phyloP scores from a whole-genome alignment of 92 coral and sea anemone genomes.

The Heliopora coerulea region DNA sequence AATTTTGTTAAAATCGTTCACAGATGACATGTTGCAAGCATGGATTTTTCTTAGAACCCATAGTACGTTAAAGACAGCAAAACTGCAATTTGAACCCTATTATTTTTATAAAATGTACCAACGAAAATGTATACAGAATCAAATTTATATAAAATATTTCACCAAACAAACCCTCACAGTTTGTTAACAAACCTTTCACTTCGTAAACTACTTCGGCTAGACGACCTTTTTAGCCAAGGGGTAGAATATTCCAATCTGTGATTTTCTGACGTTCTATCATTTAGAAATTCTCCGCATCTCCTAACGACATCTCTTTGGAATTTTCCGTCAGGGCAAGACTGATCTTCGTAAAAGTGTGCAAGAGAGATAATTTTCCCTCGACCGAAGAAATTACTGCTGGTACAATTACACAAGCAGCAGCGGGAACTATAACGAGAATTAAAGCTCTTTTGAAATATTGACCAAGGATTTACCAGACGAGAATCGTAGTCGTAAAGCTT shows the following conservation, averaged over 20 bases:
- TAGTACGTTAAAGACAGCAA: too few species aligned
- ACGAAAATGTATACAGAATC: too few species aligned
- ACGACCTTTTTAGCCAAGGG: constrained; percentile 16
- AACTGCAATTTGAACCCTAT: too few species aligned
- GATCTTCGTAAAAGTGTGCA: constrained; percentile 46
- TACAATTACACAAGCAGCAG: constrained; percentile 88
- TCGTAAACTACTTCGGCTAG: constrained; percentile 24
- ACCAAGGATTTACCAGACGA: too few species aligned
- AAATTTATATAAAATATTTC: too few species aligned
- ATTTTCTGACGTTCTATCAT: constrained; percentile 31
- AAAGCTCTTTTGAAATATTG: not conserved
- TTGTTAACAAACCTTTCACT: constrained; percentile 19
- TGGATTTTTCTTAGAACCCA: too few species aligned
- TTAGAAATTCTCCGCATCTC: not conserved
- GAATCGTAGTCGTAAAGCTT: too few species aligned
- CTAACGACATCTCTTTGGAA: not conserved
- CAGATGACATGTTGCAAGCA: too few species aligned
- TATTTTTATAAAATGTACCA: too few species aligned
- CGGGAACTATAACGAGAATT: constrained; percentile 51
- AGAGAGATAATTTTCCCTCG: constrained; percentile 89
- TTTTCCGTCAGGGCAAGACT: not conserved
- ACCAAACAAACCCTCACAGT: too few species aligned
- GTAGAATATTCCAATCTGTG: constrained; percentile 18
- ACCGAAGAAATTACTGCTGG: constrained; percentile 69
- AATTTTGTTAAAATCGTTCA: too few species aligned